A percentile compares a stretch with the other conserved stretches of the same genome.
Evolutionary conservation across 2,888 invertebrate species (phyloP).

Genomic region (Eristalinus sepulchralis): DNA sequence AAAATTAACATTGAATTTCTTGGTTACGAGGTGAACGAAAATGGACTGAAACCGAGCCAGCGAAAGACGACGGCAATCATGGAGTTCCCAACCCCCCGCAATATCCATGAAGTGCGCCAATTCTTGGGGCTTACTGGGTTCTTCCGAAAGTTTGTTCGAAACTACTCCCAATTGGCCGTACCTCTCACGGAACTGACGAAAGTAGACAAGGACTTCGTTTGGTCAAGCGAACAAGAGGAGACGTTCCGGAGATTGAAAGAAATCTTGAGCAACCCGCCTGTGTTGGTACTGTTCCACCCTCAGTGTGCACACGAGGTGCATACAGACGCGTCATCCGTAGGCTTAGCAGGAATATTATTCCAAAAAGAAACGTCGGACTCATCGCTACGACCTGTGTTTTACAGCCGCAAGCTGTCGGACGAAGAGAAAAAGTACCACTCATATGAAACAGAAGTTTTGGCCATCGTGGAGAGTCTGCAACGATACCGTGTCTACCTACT

Average conservation of each 20-base stretch:
- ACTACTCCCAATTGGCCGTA: not conserved
- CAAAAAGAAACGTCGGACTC: not conserved
- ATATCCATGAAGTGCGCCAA: constrained; percentile 8
- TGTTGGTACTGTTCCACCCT: constrained; percentile 16
- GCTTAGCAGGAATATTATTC: constrained; percentile 35
- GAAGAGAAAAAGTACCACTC: constrained; percentile 73
- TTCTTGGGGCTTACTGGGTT: constrained; percentile 16
- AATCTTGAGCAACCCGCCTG: not conserved
- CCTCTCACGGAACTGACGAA: not conserved
- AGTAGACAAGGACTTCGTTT: not conserved
- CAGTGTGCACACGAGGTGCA: constrained; percentile 34
- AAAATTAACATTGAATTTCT: not conserved
- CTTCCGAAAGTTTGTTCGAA: constrained; percentile 12
- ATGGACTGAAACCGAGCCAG: not conserved
- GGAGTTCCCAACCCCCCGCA: constrained; percentile 1
- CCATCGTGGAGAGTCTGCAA: no score
- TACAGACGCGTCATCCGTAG: constrained; percentile 27
- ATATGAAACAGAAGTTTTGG: no score
- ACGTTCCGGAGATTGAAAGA: not conserved
- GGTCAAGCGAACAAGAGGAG: not conserved
- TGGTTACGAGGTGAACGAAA: not conserved
- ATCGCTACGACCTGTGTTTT: not conserved
- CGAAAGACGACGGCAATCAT: constrained; percentile 2
- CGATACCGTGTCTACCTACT: constrained; percentile 72
- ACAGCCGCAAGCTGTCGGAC: no score